Base-by-base conservation (phyloP, 2,797 vertebrate genomes). In the Lagocephalus sceleratus region DNA sequence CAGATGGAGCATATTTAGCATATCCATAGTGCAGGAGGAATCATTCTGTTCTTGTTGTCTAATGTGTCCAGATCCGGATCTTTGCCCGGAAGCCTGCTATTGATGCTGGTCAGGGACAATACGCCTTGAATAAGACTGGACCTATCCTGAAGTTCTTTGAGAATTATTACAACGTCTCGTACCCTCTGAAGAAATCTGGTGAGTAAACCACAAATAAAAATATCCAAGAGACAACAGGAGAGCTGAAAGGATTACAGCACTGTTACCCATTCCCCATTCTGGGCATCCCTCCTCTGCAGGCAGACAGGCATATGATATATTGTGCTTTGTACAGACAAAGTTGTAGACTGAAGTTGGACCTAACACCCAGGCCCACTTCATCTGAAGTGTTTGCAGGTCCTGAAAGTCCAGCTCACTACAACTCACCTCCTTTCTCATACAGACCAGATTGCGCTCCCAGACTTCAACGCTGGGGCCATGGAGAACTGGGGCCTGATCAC, bases 401-500 rank as follows among this genome's bases (percentile, higher is more conserved):
- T 35, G 32, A 6, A 35, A 35, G 6, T 35, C 6, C 6, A 35
- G 6, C 32, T 12, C 6, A 35, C 10, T 17, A 19, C 4, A 32
- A 23, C 35, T 50, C 3, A 23, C 40, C 1, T 70, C 6, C 47
- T 44, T 47, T 10, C 7, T 10, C 20, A 1, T 54, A 0, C 16
- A 98, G 96, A 98, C 78, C 96, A 98, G 86, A 91, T 98, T 0
- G 95, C 82, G 16, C 82, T 98, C 20, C 96, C 96, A 0, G 95
- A 98, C 76, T 98, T 98, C 66, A 93, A 89, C 0, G 94, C 94
- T 0, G 95, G 95, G 0, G 96, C 95, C 3, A 98, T 98, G 96
- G 96, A 98, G 87, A 98, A 98, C 89, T 98, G 96, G 96, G 96
- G 96, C 15, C 89, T 98, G 46, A 89, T 98, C 82, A 98, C 95